Evolutionary conservation across 2,797 vertebrate genomes (phyloP), one percentile per base, ranked within the genome.

Genomic region (Hippoglossus hippoglossus): DNA sequence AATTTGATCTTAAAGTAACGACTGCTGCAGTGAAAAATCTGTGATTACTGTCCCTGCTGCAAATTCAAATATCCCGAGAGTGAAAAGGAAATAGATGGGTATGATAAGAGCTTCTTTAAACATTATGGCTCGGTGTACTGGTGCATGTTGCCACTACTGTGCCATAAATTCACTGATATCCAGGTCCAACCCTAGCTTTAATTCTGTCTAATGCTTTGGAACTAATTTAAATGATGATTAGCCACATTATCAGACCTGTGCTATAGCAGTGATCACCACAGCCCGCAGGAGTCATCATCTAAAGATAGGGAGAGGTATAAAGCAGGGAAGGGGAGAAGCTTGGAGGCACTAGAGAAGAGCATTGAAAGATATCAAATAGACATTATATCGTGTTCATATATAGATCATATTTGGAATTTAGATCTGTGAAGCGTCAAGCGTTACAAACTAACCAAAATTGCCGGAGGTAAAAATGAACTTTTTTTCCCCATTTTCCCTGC

Each of bases 141-240:
- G 70, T 80, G 84, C 80, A 61, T 81, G 81, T 71, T 79, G 44
- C 70, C 77, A 80, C 75, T 80, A 79, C 68, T 57, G 67, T 49
- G 71, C 63, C 63, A 83, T 88, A 85, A 83, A 87, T 84, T 72
- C 66, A 62, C 72, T 56, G 53, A 74, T 57, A 84, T 64, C 67
- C 71, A 55, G 68, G 77, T 61, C 86, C 80, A 84, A n/a, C n/a
- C n/a, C n/a, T n/a, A n/a, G n/a, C n/a, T n/a, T n/a, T n/a, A n/a
- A 75, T 87, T 80, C 72, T 84, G 85, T 47, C 47, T 81, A 91
- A 90, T 87, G 87, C 77, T 63, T 90, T 81, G 89, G 80, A 91
- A 90, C 83, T 90, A 74, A 89, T 92, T 84, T 75, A 85, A 89
- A 90, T 81, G 76, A 87, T 73, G 66, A 83, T 86, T 73, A 87